Evolutionary conservation across 2,113 vertebrate genomes (phyloP).

Genomic region (Riparia riparia): DNA sequence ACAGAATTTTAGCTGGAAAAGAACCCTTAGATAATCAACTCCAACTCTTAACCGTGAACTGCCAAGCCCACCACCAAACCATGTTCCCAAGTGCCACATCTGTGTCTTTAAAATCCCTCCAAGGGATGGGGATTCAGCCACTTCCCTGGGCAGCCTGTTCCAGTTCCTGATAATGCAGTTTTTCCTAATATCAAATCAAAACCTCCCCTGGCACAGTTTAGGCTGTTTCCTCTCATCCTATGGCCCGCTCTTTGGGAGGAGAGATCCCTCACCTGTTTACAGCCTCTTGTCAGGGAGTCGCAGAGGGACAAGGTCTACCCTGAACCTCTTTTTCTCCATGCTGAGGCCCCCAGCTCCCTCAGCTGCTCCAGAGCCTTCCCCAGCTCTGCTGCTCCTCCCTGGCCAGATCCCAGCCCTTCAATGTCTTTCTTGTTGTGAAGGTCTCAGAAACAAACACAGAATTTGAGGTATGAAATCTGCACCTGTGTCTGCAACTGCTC

Average conservation of each 20-base stretch:
- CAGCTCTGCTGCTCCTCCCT: rapidly evolving
- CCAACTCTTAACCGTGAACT: background rate
- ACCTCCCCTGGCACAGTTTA: rapidly evolving
- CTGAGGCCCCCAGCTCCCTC: background rate
- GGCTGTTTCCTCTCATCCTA: rapidly evolving
- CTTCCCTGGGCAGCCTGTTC: background rate
- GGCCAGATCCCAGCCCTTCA: background rate
- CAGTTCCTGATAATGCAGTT: rapidly evolving
- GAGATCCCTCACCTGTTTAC: rapidly evolving
- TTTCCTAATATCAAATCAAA: background rate
- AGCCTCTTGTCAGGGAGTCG: rapidly evolving
- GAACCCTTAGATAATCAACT: no score
- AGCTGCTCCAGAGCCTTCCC: rapidly evolving
- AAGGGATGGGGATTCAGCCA: background rate
- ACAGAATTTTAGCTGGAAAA: background rate
- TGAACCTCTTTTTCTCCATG: background rate
- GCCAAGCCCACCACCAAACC: background rate
- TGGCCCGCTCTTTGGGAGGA: rapidly evolving
- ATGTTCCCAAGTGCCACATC: rapidly evolving
- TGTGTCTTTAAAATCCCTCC: background rate
- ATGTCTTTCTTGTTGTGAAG: rapidly evolving
- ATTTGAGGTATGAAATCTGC: background rate
- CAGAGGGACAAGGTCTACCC: rapidly evolving
- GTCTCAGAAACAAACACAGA: background rate
- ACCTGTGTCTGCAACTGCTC: background rate